phyloP scores from a whole-genome alignment of 1,140 invertebrate genomes.

The Tetramorium alpestre region DNA sequence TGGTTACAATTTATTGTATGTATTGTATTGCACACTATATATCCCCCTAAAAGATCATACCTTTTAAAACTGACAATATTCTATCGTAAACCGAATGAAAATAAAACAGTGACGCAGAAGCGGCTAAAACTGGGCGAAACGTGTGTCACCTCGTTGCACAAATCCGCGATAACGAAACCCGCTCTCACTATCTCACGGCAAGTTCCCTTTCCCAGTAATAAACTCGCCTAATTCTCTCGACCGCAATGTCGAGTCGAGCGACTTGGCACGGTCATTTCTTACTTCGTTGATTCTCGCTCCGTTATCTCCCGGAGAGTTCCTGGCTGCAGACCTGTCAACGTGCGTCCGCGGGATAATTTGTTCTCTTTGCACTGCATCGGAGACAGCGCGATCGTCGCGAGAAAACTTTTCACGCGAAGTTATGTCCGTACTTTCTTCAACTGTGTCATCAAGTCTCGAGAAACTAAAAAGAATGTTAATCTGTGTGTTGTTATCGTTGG shows the following conservation, averaged over 20 bases:
- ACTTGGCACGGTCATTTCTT: constrained; percentile 70
- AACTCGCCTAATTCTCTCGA: constrained; percentile 72
- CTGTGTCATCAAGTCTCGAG: constrained; percentile 38
- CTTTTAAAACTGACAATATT: constrained; percentile 1
- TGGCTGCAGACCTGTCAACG: constrained; percentile 44
- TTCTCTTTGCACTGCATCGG: constrained; percentile 34
- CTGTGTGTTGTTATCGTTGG: constrained; percentile 30
- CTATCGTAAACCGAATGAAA: neutral
- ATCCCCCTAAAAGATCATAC: neutral
- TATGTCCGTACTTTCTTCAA: constrained; percentile 24
- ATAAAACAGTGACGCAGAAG: neutral
- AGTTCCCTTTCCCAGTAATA: constrained; percentile 68
- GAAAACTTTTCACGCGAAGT: constrained; percentile 38
- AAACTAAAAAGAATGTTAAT: constrained; percentile 50
- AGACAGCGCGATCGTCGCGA: constrained; percentile 22
- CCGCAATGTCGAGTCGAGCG: constrained; percentile 68
- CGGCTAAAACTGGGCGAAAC: neutral
- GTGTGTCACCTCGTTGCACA: constrained; percentile 65
- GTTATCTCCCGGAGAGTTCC: constrained; percentile 58
- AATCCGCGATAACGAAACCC: constrained; percentile 70
- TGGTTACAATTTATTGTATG: neutral
- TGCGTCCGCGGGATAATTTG: constrained; percentile 52
- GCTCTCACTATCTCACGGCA: constrained; percentile 64
- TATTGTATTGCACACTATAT: neutral
- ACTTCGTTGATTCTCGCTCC: constrained; percentile 71